Percentiles rank a stretch among this genome's conserved stretches.
These are phyloP conservation scores for Elmis aenea DNA, from an alignment of 2,888 invertebrate genomes.

Conservation along the genomic window DNA sequence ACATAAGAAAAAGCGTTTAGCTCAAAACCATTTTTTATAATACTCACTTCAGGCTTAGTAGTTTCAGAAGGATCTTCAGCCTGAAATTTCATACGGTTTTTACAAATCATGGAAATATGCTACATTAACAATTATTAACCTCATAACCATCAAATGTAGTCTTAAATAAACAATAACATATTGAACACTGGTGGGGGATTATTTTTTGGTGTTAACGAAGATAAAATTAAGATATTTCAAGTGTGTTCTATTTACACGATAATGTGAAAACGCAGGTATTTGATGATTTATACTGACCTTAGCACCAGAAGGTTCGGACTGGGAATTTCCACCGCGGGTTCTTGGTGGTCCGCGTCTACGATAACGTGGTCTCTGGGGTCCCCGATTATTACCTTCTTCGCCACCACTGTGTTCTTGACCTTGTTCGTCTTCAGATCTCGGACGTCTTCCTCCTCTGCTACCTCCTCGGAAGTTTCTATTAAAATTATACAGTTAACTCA, in stretches of 20 bases:
- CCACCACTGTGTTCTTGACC: slow-evolving; percentile 44
- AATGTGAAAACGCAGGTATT: too few species aligned
- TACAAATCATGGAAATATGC: too few species aligned
- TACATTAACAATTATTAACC: too few species aligned
- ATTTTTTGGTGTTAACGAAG: too few species aligned
- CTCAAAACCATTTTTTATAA: not conserved
- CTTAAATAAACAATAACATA: too few species aligned
- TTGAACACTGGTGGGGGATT: too few species aligned
- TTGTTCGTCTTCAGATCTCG: slow-evolving; percentile 52
- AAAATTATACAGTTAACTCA: too few species aligned
- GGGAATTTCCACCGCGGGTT: slow-evolving; percentile 43
- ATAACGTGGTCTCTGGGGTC: slow-evolving; percentile 42
- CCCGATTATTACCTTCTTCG: slow-evolving; percentile 43
- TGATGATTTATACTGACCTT: slow-evolving; percentile 29
- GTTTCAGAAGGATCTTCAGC: slow-evolving; percentile 43
- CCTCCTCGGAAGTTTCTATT: slow-evolving; percentile 62
- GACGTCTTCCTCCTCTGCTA: slow-evolving; percentile 53
- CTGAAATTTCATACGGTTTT: slow-evolving; percentile 38
- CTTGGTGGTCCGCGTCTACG: slow-evolving; percentile 44
- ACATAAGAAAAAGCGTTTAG: not conserved
- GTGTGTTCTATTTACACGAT: too few species aligned
- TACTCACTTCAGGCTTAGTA: slow-evolving; percentile 44
- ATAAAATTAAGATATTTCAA: too few species aligned
- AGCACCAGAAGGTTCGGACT: slow-evolving; percentile 41
- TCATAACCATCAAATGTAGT: too few species aligned